Evolutionary conservation across 2,113 vertebrate genomes (phyloP).

Genomic region (Clarias macrocephalus): DNA sequence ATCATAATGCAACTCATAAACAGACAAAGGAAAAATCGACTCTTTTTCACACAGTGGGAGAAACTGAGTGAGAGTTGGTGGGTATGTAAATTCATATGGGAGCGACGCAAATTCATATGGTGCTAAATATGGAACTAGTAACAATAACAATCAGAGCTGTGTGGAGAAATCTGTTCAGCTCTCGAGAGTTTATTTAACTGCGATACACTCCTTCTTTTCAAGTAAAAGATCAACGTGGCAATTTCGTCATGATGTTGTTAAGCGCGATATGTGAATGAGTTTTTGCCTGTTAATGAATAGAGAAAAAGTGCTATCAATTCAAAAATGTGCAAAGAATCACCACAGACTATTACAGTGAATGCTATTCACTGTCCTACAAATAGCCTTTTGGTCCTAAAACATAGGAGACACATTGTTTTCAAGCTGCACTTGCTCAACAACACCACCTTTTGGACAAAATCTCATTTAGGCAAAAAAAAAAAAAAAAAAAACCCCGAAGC

Average conservation of each 20-base stretch:
- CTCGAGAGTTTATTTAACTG: constrained; percentile 8
- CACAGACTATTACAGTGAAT: not conserved
- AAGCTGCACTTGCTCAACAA: constrained; percentile 9
- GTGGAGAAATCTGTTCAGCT: constrained; percentile 14
- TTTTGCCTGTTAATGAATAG: not conserved
- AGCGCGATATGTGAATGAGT: not conserved
- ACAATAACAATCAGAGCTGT: constrained; percentile 11
- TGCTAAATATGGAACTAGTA: constrained; percentile 18
- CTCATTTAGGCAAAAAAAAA: not conserved
- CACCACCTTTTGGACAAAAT: constrained; percentile 24
- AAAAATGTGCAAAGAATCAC: not conserved
- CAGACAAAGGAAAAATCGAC: constrained; percentile 23
- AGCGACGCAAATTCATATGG: constrained; percentile 11
- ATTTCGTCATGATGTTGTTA: not conserved
- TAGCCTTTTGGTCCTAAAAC: not conserved
- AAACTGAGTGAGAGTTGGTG: constrained; percentile 29
- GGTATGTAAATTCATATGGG: constrained; percentile 25
- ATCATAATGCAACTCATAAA: constrained; percentile 41
- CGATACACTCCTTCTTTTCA: not conserved
- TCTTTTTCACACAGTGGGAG: constrained; percentile 31
- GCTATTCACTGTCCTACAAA: constrained; percentile 2
- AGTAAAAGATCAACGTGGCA: not conserved
- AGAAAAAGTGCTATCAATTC: not conserved
- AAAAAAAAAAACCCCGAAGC: not conserved
- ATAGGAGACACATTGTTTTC: not conserved